Conservation (phyloP, 1,140 invertebrate species). For the Atta cephalotes region DNA sequence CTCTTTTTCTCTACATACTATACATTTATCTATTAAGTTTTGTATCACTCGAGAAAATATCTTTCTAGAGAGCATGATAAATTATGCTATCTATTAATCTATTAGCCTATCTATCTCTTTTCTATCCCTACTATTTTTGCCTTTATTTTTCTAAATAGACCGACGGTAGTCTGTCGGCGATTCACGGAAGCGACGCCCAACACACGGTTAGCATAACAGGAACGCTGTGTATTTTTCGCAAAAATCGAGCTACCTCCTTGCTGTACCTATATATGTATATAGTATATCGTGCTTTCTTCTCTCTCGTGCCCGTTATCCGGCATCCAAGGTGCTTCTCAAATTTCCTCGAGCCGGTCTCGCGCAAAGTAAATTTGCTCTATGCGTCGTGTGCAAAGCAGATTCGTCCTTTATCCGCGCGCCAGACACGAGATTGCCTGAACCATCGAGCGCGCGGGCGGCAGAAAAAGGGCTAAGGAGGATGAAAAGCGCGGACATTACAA, state of each 20-base stretch:
- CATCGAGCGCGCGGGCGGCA: conserved; percentile 37
- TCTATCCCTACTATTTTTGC: neutral
- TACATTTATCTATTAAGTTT: no score
- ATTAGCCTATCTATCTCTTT: neutral
- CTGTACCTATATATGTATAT: conserved; percentile 29
- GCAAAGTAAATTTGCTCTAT: conserved; percentile 63
- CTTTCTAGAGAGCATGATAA: no score
- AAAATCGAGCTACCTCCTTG: conserved; percentile 43
- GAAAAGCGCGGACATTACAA: conserved; percentile 60
- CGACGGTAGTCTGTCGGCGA: conserved; percentile 32
- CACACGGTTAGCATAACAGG: conserved; percentile 51
- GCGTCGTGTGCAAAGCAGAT: conserved; percentile 58
- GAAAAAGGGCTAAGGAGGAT: conserved; percentile 49
- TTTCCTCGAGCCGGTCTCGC: conserved; percentile 53
- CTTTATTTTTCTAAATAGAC: conserved; percentile 56
- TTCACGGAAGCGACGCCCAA: conserved; percentile 37
- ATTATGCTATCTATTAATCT: neutral
- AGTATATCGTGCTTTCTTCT: neutral
- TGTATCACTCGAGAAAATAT: no score
- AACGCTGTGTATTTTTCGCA: conserved; percentile 47
- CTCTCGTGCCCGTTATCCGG: conserved; percentile 3
- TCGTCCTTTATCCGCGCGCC: conserved; percentile 60
- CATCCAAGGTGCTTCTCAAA: conserved; percentile 61
- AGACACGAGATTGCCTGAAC: conserved; percentile 56
- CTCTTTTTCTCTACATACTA: neutral